Conservation (phyloP, 2,797 vertebrate species). For the Acipenser oxyrinchus region DNA sequence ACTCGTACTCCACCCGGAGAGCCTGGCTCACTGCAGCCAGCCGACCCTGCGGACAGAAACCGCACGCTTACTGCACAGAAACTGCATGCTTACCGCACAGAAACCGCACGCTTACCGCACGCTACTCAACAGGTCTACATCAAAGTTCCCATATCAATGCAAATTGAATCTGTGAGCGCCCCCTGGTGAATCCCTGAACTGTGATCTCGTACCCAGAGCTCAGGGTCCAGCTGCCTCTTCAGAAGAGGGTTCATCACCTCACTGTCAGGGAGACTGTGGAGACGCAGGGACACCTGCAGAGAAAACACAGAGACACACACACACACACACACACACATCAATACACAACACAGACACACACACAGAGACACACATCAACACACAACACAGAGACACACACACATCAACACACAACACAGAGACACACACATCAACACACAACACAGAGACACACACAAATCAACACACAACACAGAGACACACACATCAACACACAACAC, state of each 20-base stretch:
- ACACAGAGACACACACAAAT: too few relatives aligned
- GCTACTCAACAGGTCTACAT: too few relatives aligned
- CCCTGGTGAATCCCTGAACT: too few relatives aligned
- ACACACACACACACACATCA: background rate
- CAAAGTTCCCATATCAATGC: too few relatives aligned
- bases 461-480: too few relatives aligned
- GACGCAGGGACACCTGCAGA: slow-evolving; percentile 45
- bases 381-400: too few relatives aligned
- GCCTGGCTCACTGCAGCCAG: slow-evolving; percentile 36
- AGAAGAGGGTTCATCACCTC: slow-evolving; percentile 45
- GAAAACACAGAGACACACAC: background rate
- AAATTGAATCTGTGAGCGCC: too few relatives aligned
- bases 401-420: too few relatives aligned
- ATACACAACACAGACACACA: background rate
- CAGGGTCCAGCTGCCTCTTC: slow-evolving; percentile 38
- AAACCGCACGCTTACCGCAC: slow-evolving; percentile 34
- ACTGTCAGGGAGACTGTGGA: slow-evolving; percentile 38
- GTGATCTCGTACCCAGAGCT: slow-evolving; percentile 56
- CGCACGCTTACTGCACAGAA: background rate
- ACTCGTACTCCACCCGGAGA: slow-evolving; percentile 60
- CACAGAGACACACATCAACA: too few relatives aligned
- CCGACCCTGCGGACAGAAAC: slow-evolving; percentile 23
- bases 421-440: too few relatives aligned
- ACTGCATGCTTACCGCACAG: slow-evolving; percentile 34
- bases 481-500: too few relatives aligned